Evolutionary conservation across 2,888 invertebrate genomes (phyloP), one percentile per base, ranked within the genome.

Genomic region (Cylindroiulus punctatus): DNA sequence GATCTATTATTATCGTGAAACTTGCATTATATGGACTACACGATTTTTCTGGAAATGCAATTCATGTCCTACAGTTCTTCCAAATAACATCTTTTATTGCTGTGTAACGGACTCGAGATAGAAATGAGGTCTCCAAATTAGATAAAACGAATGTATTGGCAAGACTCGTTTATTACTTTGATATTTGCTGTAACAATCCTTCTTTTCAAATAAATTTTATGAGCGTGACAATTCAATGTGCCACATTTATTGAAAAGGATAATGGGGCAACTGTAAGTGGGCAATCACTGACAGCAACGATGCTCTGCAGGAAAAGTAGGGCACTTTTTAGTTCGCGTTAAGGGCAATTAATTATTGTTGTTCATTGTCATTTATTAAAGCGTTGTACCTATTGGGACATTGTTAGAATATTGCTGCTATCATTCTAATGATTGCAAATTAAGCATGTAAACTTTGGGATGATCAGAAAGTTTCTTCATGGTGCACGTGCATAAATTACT

Each of bases 191-290:
- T 76, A 76, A 76, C 76, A 76, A 76, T 76, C 30, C 76, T 76
- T 76, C 76, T 76, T 76, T 30, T 76, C 76, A 76, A 76, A 76
- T 76, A 76, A 76, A 76, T 76, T 76, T 76, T 76, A 76, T 30
- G 76, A 76, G 30, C 76, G 76, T 76, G 30, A 76, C 30, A 76
- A 76, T 76, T 76, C 30, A 30, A 76, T 76, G 76, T 76, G 76
- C 76, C 76, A 76, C 30, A 30, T 76, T 30, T 30, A 76, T 76
- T 76, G 76, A 30, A 30, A 76, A 76, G 0, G 76, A 76, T 76
- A 76, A 30, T 76, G 76, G 30, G 26, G 12, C 14, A 30, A 1
- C 76, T 76, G 30, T 30, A 30, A 12, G 76, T 4, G 26, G 76
- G 76, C 76, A 76, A 76, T 76, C 76, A 76, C 30, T 76, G 76